phyloP scores from a whole-genome alignment of 2,113 vertebrate genomes.

The Rhizomys pruinosus region DNA sequence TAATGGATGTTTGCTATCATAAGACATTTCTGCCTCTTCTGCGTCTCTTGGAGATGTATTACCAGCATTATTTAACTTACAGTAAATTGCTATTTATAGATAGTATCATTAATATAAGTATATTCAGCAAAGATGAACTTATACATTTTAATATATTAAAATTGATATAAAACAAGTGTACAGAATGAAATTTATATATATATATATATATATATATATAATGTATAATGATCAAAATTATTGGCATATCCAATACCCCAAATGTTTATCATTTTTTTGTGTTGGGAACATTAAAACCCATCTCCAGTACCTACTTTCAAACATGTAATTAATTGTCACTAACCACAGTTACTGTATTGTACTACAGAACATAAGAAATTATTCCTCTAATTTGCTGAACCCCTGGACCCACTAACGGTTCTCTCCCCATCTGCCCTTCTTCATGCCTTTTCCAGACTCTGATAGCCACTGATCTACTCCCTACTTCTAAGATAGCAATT shows the following conservation, averaged over 20 bases:
- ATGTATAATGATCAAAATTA: neutral
- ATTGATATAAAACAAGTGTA: neutral
- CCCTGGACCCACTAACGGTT: neutral
- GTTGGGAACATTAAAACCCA: neutral
- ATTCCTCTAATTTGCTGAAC: neutral
- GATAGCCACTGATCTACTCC: neutral
- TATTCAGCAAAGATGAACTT: neutral
- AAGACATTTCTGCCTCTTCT: neutral
- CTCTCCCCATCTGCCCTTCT: neutral
- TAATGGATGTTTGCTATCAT: neutral
- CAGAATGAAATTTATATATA: neutral
- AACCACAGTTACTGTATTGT: neutral
- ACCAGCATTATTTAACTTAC: conserved; percentile 8
- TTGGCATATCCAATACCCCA: neutral
- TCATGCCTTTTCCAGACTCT: neutral
- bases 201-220: neutral
- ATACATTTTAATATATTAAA: neutral
- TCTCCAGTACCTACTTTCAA: neutral
- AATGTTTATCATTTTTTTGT: neutral
- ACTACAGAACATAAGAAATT: neutral
- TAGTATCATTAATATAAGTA: neutral
- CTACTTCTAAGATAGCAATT: neutral
- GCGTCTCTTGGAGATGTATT: neutral
- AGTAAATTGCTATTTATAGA: neutral
- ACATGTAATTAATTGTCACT: neutral